Percentiles rank a stretch among this genome's conserved stretches.
Conservation (phyloP, 2,113 vertebrate species). For the Pantherophis guttatus region DNA sequence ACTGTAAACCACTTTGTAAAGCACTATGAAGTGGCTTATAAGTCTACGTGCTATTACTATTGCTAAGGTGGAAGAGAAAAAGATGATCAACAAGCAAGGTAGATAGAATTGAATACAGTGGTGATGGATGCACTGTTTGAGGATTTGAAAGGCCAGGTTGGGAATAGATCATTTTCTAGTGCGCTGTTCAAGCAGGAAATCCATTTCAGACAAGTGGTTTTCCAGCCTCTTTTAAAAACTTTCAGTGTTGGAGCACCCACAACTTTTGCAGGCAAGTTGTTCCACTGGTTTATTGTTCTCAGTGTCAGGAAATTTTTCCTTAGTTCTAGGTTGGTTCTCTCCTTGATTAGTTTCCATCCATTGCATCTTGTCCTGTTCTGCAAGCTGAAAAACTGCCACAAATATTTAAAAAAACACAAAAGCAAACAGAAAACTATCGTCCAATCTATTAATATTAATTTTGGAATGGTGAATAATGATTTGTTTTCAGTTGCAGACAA, state of each 20-base stretch:
- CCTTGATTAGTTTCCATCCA: background rate
- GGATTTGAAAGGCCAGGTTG: background rate
- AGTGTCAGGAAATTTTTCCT: background rate
- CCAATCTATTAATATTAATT: background rate
- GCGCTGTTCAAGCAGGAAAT: background rate
- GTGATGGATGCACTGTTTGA: background rate
- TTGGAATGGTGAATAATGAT: background rate
- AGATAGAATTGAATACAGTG: too few relatives aligned
- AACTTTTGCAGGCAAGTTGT: background rate
- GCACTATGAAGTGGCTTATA: too few relatives aligned
- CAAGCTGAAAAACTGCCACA: background rate
- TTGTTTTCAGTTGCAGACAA: background rate
- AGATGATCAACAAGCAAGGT: background rate
- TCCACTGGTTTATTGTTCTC: background rate
- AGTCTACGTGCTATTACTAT: too few relatives aligned
- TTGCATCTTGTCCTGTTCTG: background rate
- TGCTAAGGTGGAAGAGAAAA: background rate
- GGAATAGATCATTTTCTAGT: background rate
- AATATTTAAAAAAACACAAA: background rate
- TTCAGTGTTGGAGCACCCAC: background rate
- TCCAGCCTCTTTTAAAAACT: background rate
- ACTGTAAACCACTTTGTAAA: too few relatives aligned
- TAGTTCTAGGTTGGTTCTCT: background rate
- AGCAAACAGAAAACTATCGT: too few relatives aligned
- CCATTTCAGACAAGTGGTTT: background rate